Conservation (phyloP, 2,888 invertebrate species). For the Matsumyia berberina region DNA sequence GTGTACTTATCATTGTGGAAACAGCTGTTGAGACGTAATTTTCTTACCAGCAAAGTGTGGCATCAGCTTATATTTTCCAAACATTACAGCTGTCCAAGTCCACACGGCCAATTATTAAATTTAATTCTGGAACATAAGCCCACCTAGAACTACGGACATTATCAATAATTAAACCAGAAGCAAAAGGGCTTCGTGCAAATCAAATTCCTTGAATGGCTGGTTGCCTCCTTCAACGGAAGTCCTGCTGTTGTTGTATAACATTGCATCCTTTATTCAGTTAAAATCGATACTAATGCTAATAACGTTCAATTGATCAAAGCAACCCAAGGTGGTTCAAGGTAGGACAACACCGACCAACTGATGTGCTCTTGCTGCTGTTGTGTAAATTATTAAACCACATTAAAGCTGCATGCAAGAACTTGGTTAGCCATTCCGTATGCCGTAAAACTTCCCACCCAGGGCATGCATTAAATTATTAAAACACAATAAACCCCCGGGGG, state of each 20-base stretch:
- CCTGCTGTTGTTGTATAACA: constrained; percentile 20
- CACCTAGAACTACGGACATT: background rate
- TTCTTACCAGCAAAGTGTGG: no score
- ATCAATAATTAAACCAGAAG: constrained; percentile 28
- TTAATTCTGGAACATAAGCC: background rate
- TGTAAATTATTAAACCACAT: constrained; percentile 63
- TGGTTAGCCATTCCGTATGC: constrained; percentile 37
- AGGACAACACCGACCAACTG: background rate
- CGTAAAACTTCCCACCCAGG: constrained; percentile 32
- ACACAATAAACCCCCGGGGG: constrained; percentile 22
- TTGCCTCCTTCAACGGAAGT: background rate
- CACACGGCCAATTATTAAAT: constrained; percentile 9
- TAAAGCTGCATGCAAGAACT: constrained; percentile 35
- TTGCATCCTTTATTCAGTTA: constrained; percentile 56
- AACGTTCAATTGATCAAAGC: constrained; percentile 18
- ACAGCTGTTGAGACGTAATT: no score
- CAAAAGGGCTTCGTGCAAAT: background rate
- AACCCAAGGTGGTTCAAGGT: background rate
- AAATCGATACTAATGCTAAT: constrained; percentile 51
- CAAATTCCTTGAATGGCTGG: constrained; percentile 8
- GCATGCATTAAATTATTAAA: constrained; percentile 42
- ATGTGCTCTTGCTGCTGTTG: constrained; percentile 6
- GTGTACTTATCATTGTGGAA: no score
- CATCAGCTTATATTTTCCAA: background rate
- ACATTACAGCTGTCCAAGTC: background rate